Base-by-base conservation (phyloP, 64 coral and sea anemone species). In the Orbicella faveolata region DNA sequence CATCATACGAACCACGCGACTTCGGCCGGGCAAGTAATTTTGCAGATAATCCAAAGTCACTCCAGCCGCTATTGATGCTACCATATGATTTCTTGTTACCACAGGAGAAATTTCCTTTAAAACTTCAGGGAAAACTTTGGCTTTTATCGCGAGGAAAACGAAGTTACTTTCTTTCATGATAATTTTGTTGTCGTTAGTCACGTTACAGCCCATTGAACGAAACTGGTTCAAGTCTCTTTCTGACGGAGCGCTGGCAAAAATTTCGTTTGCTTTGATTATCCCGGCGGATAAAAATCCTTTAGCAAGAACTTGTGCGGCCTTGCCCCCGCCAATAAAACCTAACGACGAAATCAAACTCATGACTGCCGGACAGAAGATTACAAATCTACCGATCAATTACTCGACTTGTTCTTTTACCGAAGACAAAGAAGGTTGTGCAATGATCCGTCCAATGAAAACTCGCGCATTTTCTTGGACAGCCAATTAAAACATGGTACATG, bases 281-380 rank as follows among this genome's bases (percentile, higher is more conserved):
- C 97, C 97, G 13, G 97, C 91, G 7, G 94, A 90, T 34, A 99
- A 90, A 70, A 99, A 99, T 16, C 97, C 97, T 89, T 96, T 91
- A 20, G 97, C 89, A 14, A 99, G 54, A 34, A 96, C 94, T 87
- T 93, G 91, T 16, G 97, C 94, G 9, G 91, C 94, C 72, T 99
- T 96, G 55, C 97, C 97, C 35, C 91, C 97, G 19, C 97, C 97
- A 48, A 99, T 95, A 96, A 99, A 99, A 51, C 97, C 97, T 79
- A 99, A 62, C n/a, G 92, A 80, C 48, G 95, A 82, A 52, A 92
- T 52, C n/a, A 96, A 36, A 90, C 91, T 96, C 95, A 96, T 96
- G 35, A 36, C 69, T 13, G 17, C 7, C 10, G 9, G 26, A 37
- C 19, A 52, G 11, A 6, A 80, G 59, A 80, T 16, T 53, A 69